A percentile compares a stretch with the other conserved stretches of the same genome.
Conservation (phyloP, 2,113 vertebrate genomes). For the Chaenocephalus aceratus region DNA sequence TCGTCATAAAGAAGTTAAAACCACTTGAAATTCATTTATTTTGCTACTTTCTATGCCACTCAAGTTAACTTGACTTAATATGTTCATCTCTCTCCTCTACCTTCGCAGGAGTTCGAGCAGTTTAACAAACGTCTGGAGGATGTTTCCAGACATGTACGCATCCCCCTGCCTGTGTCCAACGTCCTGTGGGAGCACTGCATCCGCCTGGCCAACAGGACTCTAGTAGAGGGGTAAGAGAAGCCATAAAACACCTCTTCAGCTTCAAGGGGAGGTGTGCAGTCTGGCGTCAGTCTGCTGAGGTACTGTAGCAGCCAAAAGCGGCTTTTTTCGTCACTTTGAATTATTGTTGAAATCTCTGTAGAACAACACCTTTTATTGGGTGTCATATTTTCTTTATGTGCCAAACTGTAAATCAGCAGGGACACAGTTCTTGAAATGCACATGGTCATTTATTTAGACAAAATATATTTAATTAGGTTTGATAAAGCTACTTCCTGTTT, state of each 20-base stretch:
- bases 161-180: constrained; percentile 96
- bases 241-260: background rate
- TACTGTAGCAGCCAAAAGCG: background rate
- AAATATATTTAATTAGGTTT: background rate
- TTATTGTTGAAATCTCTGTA: background rate
- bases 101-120: constrained; percentile 93
- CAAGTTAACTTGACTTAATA: background rate
- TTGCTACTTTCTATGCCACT: background rate
- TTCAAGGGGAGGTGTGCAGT: background rate
- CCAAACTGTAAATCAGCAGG: too few relatives aligned
- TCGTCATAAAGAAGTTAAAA: background rate
- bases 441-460: background rate
- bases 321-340: background rate
- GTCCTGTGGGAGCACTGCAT: constrained; percentile 99
- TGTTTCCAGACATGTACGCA: constrained; percentile 93
- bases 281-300: background rate
- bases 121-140: constrained; percentile 92
- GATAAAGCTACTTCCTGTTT: background rate
- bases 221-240: constrained; percentile 94
- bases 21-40: background rate
- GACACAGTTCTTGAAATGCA: background rate
- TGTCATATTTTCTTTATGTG: background rate
- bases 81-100: constrained; percentile 11
- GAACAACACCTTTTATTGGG: background rate
- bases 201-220: constrained; percentile 95